These are phyloP conservation scores for Pollenia angustigena DNA, from an alignment of 2,888 invertebrate genomes.

Conservation along the genomic window DNA sequence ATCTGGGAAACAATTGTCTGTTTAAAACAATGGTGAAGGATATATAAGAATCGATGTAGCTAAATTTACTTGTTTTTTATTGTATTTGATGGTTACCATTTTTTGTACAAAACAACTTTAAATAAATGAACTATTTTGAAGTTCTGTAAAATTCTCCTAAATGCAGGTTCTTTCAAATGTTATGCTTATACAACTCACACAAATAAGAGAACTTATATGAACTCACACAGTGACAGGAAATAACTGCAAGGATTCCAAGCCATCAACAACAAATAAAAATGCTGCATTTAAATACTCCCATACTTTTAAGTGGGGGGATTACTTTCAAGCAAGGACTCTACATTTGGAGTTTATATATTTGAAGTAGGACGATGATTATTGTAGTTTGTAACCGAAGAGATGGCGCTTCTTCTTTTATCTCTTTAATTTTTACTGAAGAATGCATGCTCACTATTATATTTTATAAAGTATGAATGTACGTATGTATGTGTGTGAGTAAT, in stretches of 20 bases:
- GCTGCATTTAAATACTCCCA: conserved; percentile 65
- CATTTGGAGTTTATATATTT: conserved; percentile 3
- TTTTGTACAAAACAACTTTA: background rate
- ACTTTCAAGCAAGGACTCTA: conserved; percentile 8
- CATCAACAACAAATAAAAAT: conserved; percentile 71
- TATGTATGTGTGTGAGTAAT: background rate
- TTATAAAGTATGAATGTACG: background rate
- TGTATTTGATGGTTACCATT: too few relatives aligned
- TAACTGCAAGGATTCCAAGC: conserved; percentile 40
- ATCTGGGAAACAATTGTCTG: too few relatives aligned
- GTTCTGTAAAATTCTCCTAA: conserved; percentile 45
- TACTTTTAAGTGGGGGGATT: background rate
- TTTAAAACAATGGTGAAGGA: background rate
- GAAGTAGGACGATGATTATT: conserved; percentile 4
- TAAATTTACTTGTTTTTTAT: too few relatives aligned
- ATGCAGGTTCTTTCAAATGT: conserved; percentile 37
- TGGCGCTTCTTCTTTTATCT: background rate
- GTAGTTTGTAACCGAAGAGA: background rate
- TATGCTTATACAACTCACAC: conserved; percentile 46
- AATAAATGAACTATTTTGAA: conserved; percentile 7
- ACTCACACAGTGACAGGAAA: background rate
- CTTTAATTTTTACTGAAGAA: conserved; percentile 53
- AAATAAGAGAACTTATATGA: conserved; percentile 55
- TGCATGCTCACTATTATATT: conserved; percentile 59
- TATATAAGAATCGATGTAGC: too few relatives aligned